Evolutionary conservation across 2,797 vertebrate genomes (phyloP).

Genomic region (Enteromius argenteus): DNA sequence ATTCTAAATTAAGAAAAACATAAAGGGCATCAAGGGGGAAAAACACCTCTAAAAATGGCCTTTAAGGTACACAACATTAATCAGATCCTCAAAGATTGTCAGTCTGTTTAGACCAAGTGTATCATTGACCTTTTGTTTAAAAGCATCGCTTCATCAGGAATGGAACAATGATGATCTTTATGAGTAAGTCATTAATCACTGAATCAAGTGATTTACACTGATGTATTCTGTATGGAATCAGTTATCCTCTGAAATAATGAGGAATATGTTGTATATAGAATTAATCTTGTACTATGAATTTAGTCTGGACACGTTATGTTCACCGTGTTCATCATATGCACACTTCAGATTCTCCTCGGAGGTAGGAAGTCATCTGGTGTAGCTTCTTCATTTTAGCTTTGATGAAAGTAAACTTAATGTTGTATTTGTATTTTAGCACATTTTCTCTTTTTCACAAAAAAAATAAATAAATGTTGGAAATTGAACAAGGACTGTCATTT

Average conservation of each 20-base stretch:
- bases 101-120: not conserved
- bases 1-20: conserved; percentile 18
- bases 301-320: not conserved
- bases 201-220: not conserved
- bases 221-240: not conserved
- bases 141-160: not conserved
- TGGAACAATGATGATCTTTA: not conserved
- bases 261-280: not conserved
- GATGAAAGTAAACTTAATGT: not conserved
- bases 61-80: not conserved
- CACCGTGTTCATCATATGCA: not conserved
- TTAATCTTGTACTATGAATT: not conserved
- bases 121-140: not conserved
- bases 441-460: not conserved
- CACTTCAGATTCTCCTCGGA: no score
- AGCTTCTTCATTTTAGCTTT: not conserved
- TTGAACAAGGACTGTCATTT: not conserved
- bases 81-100: not conserved
- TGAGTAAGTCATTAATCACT: not conserved
- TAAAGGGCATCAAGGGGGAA: conserved; percentile 12
- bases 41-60: not conserved
- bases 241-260: not conserved
- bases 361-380: not conserved
- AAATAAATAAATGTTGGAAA: not conserved
- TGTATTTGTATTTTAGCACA: not conserved